Percentiles rank a stretch among this genome's conserved stretches.
phyloP scores from a whole-genome alignment of 2,113 vertebrate genomes.

The Hippocampus guttulatus region DNA sequence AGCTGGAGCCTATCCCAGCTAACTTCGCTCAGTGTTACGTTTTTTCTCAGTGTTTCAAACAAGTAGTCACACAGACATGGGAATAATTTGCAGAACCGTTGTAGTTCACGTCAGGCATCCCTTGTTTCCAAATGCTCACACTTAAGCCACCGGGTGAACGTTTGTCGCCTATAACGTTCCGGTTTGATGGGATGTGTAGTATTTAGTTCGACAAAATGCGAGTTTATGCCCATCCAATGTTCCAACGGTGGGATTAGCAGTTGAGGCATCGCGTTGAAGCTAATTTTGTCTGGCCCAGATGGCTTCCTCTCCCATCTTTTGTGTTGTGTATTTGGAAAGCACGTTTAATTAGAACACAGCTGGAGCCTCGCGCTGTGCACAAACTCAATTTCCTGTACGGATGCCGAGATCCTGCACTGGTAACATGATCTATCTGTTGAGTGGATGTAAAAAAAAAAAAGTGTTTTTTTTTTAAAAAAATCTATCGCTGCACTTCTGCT shows the following conservation, averaged over 20 bases:
- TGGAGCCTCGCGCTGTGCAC: neutral
- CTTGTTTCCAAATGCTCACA: neutral
- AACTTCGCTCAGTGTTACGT: neutral
- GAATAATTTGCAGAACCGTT: neutral
- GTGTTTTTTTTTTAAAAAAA: neutral
- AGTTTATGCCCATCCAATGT: neutral
- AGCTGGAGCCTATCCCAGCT: neutral
- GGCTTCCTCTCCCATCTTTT: neutral
- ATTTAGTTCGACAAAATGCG: neutral
- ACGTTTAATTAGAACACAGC: neutral
- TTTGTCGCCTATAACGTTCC: too few relatives aligned
- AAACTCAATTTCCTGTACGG: neutral
- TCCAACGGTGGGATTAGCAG: neutral
- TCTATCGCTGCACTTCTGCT: neutral
- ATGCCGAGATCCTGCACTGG: constrained; percentile 1
- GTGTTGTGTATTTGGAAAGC: neutral
- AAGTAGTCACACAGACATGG: neutral
- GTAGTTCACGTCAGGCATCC: neutral
- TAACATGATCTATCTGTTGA: neutral
- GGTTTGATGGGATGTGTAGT: too few relatives aligned
- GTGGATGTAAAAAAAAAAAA: neutral
- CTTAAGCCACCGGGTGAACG: too few relatives aligned
- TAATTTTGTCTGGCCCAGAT: neutral
- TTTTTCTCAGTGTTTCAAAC: neutral
- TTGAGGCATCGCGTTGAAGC: neutral